Conservation (phyloP, 2,113 vertebrate genomes). For the Cathartes aura region DNA sequence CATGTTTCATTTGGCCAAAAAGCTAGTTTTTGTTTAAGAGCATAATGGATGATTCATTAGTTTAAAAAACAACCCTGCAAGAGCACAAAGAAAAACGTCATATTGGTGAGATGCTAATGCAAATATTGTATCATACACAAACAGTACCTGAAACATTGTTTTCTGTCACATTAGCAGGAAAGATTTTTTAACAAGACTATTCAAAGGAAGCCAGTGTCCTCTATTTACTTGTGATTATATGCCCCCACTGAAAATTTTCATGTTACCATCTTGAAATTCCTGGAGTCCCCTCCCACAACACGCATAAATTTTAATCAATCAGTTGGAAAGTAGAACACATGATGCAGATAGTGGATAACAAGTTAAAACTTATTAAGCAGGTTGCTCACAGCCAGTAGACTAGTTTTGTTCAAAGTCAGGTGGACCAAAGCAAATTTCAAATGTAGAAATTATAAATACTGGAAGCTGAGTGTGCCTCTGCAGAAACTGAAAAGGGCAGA, state of each 20-base stretch:
- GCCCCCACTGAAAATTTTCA: background rate
- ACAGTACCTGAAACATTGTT: background rate
- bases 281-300: background rate
- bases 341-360: background rate
- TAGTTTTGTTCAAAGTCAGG: background rate
- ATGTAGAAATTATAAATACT: background rate
- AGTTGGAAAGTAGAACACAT: background rate
- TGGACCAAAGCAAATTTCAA: background rate
- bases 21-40: slow-evolving; percentile 20
- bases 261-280: background rate
- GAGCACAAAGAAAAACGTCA: slow-evolving; percentile 20
- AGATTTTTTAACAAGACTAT: background rate
- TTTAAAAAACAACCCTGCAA: background rate
- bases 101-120: background rate
- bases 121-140: background rate
- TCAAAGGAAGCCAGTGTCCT: background rate
- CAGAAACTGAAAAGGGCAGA: background rate
- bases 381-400: background rate
- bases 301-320: background rate
- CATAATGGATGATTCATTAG: slow-evolving; percentile 32
- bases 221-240: background rate
- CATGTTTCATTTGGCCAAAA: slow-evolving; percentile 30
- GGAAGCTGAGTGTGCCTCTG: background rate
- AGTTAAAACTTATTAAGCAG: background rate
- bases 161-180: background rate